Conservation (phyloP, 2,888 invertebrate genomes). For the Harpalus rubripes region DNA sequence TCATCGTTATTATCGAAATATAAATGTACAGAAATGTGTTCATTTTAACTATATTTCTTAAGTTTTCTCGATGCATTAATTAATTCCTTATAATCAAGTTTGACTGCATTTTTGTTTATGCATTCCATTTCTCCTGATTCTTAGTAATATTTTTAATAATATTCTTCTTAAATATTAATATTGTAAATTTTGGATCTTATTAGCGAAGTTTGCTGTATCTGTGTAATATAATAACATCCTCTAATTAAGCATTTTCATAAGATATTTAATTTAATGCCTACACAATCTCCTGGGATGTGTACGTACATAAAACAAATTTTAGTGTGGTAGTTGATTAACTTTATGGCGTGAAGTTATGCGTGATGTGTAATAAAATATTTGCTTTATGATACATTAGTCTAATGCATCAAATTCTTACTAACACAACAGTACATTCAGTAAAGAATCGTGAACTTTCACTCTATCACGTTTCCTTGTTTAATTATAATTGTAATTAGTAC, state of each 20-base stretch:
- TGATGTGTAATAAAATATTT: conserved; percentile 26
- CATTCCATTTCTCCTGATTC: too few species aligned
- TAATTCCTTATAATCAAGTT: too few species aligned
- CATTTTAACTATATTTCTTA: too few species aligned
- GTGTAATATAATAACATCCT: background rate
- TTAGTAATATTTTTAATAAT: background rate
- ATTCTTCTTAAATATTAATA: background rate
- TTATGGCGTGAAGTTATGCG: conserved; percentile 49
- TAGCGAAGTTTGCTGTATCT: background rate
- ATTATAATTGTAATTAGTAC: conserved; percentile 49
- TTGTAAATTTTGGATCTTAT: background rate
- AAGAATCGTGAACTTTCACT: conserved; percentile 32
- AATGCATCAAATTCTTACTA: conserved; percentile 9
- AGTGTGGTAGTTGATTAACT: conserved; percentile 41
- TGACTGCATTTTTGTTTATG: too few species aligned
- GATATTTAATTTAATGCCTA: conserved; percentile 47
- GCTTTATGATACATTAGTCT: conserved; percentile 38
- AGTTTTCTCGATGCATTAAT: too few species aligned
- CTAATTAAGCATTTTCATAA: conserved; percentile 20
- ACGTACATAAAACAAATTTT: conserved; percentile 52
- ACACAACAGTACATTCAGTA: background rate
- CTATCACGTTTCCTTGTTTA: conserved; percentile 39
- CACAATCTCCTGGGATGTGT: conserved; percentile 38
- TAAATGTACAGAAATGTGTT: too few species aligned
- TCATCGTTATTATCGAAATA: too few species aligned